Evolutionary conservation across 2,888 invertebrate genomes (phyloP), one percentile per base, ranked within the genome.

Genomic region (Netelia fuscicornis): DNA sequence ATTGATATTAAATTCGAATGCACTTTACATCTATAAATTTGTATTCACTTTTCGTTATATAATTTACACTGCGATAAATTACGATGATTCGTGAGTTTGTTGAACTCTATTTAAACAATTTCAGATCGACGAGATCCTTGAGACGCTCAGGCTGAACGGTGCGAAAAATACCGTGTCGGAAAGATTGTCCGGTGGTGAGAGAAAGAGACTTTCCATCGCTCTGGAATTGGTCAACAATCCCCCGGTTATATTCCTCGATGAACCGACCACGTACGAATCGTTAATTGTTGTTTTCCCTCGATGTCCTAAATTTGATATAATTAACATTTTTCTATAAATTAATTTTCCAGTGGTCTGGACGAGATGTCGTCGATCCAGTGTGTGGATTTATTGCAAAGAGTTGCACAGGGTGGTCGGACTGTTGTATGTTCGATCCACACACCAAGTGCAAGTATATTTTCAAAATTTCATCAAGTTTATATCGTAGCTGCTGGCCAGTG

Each of bases 371-470:
- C 98, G 85, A 96, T 97, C 11, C 98, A 98, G 87, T 98, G 98
- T 92, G 96, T 99, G 20, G 95, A 96, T 0, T 94, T 99, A 20
- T 94, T 99, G n/a, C 97, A 97, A 92, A 95, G 96, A 37, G 95
- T 99, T 70, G 98, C 98, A 0, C 76, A 88, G 60, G 97, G 97
- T 0, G 99, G 99, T 0, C 95, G 99, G 44, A 99, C 98, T 0
- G 97, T 99, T 6, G 96, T 99, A 80, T 99, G 98, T 91, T 98
- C 98, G 0, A 96, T 99, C 72, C 99, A 99, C 94, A 98, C 99
- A n/a, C 99, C 99, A 0, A 98, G 98, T 86, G 98, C 99, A 0
- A 96, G 97, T 88, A 95, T 98, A 71, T 99, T 99, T 93, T 96
- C 97, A 13, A 97, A 97, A 95, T 98, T 99, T 92, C 98, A 98